phyloP scores from a whole-genome alignment of 2,113 vertebrate species.

The Vulpes ferrilata region DNA sequence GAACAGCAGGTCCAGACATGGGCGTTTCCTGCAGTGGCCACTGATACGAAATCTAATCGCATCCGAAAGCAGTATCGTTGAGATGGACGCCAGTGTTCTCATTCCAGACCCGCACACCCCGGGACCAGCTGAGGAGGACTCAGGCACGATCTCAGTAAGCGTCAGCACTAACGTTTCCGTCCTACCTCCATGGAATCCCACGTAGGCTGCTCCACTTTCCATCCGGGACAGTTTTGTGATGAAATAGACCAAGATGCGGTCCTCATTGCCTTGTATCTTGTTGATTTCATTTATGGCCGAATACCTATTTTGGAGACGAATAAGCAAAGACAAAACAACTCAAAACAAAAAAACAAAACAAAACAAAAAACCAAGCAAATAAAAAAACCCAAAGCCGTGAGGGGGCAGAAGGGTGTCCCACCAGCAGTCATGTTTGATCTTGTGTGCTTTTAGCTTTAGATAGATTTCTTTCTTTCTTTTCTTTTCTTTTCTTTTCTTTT shows the following conservation, averaged over 20 bases:
- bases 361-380: no score
- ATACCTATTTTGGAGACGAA: slow-evolving; percentile 87
- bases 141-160: rapidly evolving
- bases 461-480: neutral
- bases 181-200: slow-evolving; percentile 96
- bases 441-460: rapidly evolving
- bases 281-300: slow-evolving; percentile 95
- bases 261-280: slow-evolving; percentile 84
- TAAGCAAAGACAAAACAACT: neutral
- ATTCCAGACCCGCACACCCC: no score
- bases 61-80: rapidly evolving
- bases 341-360: neutral
- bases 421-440: neutral
- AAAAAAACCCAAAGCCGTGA: rapidly evolving
- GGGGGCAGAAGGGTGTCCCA: rapidly evolving
- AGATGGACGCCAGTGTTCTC: neutral
- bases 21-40: neutral
- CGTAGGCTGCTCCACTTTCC: slow-evolving; percentile 91
- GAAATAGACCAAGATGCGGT: slow-evolving; percentile 92
- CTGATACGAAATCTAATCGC: no score
- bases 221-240: slow-evolving; percentile 95
- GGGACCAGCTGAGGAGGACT: neutral
- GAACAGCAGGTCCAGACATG: rapidly evolving
- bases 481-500: no score
- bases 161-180: rapidly evolving